Percentiles rank a stretch among this genome's conserved stretches.
Evolutionary conservation across 1,140 invertebrate species (phyloP).

Genomic region (Procambarus virginalis): DNA sequence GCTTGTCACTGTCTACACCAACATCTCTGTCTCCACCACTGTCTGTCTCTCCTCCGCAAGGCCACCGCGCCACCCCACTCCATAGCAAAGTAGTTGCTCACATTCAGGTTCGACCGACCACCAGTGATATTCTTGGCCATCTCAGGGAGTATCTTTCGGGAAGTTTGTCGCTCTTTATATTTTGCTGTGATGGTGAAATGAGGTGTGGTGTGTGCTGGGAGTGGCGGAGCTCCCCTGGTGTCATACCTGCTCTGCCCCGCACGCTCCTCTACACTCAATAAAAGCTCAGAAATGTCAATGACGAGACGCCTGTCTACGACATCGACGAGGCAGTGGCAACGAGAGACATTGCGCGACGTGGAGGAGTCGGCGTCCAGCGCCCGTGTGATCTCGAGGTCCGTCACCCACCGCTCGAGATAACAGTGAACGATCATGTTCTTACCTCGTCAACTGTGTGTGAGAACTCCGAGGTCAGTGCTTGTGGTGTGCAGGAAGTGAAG

Average conservation of each 20-base stretch:
- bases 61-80: neutral
- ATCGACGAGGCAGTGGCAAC: neutral
- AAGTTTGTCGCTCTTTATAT: neutral
- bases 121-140: slow-evolving; percentile 20
- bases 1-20: neutral
- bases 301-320: neutral
- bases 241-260: neutral
- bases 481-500: neutral
- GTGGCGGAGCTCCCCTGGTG: neutral
- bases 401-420: slow-evolving; percentile 14
- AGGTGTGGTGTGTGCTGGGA: neutral
- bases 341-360: neutral
- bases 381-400: neutral
- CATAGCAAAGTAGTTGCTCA: slow-evolving; percentile 1
- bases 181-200: neutral
- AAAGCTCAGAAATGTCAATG: slow-evolving; percentile 10
- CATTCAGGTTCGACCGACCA: slow-evolving; percentile 6
- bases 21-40: neutral
- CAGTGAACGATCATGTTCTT: slow-evolving; percentile 30
- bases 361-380: neutral
- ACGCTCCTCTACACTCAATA: neutral
- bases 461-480: neutral
- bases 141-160: slow-evolving; percentile 20
- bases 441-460: slow-evolving; percentile 10
- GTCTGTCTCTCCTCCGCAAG: neutral